Percentiles rank a stretch among this genome's conserved stretches.
Evolutionary conservation across 2,888 invertebrate species (phyloP).

Genomic region (Drosophila prolongata): DNA sequence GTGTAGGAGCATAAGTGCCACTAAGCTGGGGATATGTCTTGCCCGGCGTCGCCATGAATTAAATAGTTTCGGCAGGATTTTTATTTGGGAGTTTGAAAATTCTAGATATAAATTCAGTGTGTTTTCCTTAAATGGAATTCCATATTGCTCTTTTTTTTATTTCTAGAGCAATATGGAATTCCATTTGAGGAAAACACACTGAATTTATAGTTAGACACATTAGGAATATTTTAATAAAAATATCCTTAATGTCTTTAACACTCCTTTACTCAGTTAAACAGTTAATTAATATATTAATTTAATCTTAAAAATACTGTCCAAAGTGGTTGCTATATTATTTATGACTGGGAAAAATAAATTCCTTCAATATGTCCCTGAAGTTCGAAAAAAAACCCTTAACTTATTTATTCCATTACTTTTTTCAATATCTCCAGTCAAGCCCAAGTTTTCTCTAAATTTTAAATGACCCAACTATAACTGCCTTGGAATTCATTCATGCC

Average conservation of each 20-base stretch:
- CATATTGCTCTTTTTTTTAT: too few species aligned
- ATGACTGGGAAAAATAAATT: not conserved
- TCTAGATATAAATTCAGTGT: too few species aligned
- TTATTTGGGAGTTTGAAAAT: not conserved
- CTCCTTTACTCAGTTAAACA: too few species aligned
- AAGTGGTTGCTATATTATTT: not conserved
- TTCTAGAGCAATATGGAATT: too few species aligned
- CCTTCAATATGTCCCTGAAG: too few species aligned
- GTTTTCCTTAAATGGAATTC: too few species aligned
- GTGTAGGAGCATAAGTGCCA: slow-evolving; percentile 47
- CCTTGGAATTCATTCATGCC: slow-evolving; percentile 32
- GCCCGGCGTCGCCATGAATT: slow-evolving; percentile 10
- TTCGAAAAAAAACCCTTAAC: not conserved
- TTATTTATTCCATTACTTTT: slow-evolving; percentile 18
- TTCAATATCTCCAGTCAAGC: slow-evolving; percentile 13
- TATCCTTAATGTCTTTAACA: too few species aligned
- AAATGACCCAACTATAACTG: slow-evolving; percentile 35
- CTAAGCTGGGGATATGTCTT: slow-evolving; percentile 53
- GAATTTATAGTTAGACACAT: too few species aligned
- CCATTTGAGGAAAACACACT: too few species aligned
- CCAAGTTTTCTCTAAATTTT: slow-evolving; percentile 38
- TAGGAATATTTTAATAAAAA: too few species aligned
- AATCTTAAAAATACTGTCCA: not conserved
- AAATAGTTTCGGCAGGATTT: slow-evolving; percentile 15
- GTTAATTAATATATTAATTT: not conserved